A percentile compares a stretch with the other conserved stretches of the same genome.
Conservation (phyloP, 1,140 invertebrate species). For the Drosophila guanche region DNA sequence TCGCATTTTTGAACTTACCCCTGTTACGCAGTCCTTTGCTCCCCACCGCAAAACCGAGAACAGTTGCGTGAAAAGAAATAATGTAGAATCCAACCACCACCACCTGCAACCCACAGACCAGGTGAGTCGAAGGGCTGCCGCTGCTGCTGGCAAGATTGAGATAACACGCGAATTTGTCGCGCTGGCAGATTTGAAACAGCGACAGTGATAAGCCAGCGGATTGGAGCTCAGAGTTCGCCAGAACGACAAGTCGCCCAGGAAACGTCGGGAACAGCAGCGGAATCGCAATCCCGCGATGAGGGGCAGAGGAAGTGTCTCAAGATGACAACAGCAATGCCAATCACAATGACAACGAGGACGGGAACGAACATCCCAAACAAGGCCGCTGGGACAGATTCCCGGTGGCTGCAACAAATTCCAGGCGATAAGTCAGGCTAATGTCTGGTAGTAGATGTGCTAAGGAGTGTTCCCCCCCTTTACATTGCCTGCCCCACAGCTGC, state of each 20-base stretch:
- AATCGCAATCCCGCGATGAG: constrained; percentile 21
- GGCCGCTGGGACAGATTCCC: constrained; percentile 44
- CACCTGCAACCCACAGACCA: constrained; percentile 4
- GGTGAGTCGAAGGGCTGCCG: constrained; percentile 24
- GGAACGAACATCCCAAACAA: constrained; percentile 35
- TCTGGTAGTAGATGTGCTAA: constrained; percentile 9
- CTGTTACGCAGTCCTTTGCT: background rate
- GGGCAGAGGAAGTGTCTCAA: constrained; percentile 27
- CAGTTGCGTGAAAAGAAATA: constrained; percentile 66
- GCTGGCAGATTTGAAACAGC: constrained; percentile 49
- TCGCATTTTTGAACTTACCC: constrained; percentile 9
- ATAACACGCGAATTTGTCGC: constrained; percentile 70
- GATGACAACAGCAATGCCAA: constrained; percentile 25
- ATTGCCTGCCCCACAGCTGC: constrained; percentile 3
- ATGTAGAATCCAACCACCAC: constrained; percentile 40
- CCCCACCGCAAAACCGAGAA: constrained; percentile 32
- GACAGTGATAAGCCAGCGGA: constrained; percentile 47
- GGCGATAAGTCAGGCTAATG: constrained; percentile 46
- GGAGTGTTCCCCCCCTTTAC: background rate
- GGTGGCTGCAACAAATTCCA: constrained; percentile 22
- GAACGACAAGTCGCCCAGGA: constrained; percentile 39
- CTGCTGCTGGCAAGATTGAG: constrained; percentile 53
- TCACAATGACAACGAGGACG: constrained; percentile 21
- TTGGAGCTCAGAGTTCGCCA: constrained; percentile 37
- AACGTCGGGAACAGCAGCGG: background rate